Base-by-base conservation (phyloP, 2,797 vertebrate genomes). In the Cryptoprocta ferox region DNA sequence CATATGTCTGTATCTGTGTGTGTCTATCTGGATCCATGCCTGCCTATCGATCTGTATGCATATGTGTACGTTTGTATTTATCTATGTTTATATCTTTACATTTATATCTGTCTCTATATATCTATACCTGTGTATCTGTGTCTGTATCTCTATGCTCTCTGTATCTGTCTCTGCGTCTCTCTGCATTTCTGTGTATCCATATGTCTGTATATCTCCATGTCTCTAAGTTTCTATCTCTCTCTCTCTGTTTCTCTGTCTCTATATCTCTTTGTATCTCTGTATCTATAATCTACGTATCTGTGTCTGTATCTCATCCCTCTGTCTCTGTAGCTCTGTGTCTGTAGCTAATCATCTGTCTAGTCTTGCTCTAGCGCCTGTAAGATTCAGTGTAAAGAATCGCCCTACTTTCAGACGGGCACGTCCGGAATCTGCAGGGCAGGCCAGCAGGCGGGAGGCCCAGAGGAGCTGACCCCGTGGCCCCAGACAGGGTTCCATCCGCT, bases 171-270 rank as follows among this genome's bases (percentile, higher is more conserved):
- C 42, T 45, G 2, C 42, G 10, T 45, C 48, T 66, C 63, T 32
- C 6, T n/a, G 8, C 8, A 45, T 70, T 6, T 12, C 4, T 71
- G 0, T 37, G 0, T 3, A 3, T 35, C n/a, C n/a, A 10, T 35
- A 16, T n/a, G 3, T 66, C 32, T 26, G 3, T 39, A 5, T 37
- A 24, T 70, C 10, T 68, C 16, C n/a, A 4, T 70, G 3, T 21
- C 9, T 37, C 18, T 56, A 56, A 13, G 13, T 48, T 48, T 48
- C 48, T 48, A 53, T 53, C 53, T 56, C 18, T 56, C 2, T 56
- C 7, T 56, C 53, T 56, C 53, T 19, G 15, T 56, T 18, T 56
- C 18, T 56, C 6, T 56, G 8, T 1, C 18, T 56, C 18, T 56
- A 56, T 19, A 53, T 50, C 5, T 50, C 4, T 50, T 14, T 15